A percentile compares a stretch with the other conserved stretches of the same genome.
These are phyloP conservation scores for Notospermus geniculatus DNA, from an alignment of 1,140 invertebrate genomes.

Conservation along the genomic window DNA sequence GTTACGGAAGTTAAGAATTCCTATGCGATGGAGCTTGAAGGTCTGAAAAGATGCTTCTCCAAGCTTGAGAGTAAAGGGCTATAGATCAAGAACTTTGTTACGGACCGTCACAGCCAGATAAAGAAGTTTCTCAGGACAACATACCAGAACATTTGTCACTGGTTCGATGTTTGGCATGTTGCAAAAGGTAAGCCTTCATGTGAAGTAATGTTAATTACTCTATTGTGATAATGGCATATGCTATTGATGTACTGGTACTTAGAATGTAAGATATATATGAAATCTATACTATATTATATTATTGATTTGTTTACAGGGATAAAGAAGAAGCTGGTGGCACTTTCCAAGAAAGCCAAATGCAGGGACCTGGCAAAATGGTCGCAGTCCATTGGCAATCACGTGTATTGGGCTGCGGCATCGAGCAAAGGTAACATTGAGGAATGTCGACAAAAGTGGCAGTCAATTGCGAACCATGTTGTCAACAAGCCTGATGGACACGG, in stretches of 20 bases:
- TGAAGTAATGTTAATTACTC: too few species aligned
- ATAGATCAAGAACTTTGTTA: background rate
- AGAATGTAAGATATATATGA: background rate
- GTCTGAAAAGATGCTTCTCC: background rate
- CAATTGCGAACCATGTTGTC: too few species aligned
- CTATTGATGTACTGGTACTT: background rate
- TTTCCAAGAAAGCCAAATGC: background rate
- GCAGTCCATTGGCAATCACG: too few species aligned
- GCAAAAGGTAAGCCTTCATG: background rate
- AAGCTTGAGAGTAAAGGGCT: background rate
- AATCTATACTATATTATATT: background rate
- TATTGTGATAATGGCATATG: too few species aligned
- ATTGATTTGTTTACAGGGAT: too few species aligned
- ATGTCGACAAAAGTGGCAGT: too few species aligned
- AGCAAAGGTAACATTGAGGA: too few species aligned
- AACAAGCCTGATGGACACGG: too few species aligned
- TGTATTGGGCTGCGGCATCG: too few species aligned
- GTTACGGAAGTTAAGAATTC: background rate
- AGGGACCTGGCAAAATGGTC: too few species aligned
- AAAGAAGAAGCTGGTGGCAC: background rate
- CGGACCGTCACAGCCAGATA: background rate
- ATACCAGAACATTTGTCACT: background rate
- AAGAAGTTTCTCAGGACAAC: background rate
- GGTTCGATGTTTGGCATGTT: conserved; percentile 4
- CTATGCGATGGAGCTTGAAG: background rate